Evolutionary conservation across 2,888 invertebrate genomes (phyloP).

Genomic region (Baronia brevicornis): DNA sequence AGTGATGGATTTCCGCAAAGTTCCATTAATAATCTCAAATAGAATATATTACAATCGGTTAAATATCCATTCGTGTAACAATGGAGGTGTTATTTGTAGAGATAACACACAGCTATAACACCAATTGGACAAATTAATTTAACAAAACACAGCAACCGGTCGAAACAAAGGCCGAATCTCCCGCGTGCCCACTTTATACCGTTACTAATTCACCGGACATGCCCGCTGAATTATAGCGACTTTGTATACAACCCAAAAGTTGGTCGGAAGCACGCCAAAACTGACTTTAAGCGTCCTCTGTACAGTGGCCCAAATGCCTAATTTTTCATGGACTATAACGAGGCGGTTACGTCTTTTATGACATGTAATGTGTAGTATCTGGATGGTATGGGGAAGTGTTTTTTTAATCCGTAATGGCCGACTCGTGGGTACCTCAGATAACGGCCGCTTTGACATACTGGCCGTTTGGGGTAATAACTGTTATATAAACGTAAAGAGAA

Average conservation of each 20-base stretch:
- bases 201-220: conserved; percentile 61
- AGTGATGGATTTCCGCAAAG: no score
- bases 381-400: conserved; percentile 54
- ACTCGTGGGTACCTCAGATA: conserved; percentile 41
- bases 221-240: conserved; percentile 50
- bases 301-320: conserved; percentile 13
- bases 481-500: not conserved
- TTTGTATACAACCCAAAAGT: conserved; percentile 20
- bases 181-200: conserved; percentile 56
- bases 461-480: conserved; percentile 21
- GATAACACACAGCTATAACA: not conserved
- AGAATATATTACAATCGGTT: no score
- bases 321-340: conserved; percentile 15
- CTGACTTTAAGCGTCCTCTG: conserved; percentile 18
- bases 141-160: conserved; percentile 24
- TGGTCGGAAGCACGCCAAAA: conserved; percentile 14
- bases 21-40: no score
- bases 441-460: conserved; percentile 53
- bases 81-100: no score
- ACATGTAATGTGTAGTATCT: conserved; percentile 31
- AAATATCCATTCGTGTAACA: no score
- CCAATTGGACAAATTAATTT: conserved; percentile 27
- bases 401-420: conserved; percentile 66
- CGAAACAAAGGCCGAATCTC: conserved; percentile 36
- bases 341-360: conserved; percentile 18